A percentile compares a stretch with the other conserved stretches of the same genome.
phyloP scores from a whole-genome alignment of 2,888 invertebrate species.

The Adelognathus sp. region DNA sequence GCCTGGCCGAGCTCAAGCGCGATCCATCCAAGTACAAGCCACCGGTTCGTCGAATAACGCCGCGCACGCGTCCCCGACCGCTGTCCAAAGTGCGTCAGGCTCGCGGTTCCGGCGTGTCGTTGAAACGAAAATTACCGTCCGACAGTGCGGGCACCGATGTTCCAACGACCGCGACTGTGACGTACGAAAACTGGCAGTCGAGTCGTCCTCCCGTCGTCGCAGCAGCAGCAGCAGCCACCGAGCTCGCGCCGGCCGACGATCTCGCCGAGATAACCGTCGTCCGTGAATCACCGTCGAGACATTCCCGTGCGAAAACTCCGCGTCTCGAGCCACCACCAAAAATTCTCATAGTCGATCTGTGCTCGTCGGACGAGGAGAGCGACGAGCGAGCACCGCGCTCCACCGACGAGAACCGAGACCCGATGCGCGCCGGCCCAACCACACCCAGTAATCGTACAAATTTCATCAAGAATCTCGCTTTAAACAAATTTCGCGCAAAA shows the following conservation, averaged over 20 bases:
- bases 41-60: slow-evolving; percentile 60
- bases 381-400: slow-evolving; percentile 54
- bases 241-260: slow-evolving; percentile 20
- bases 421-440: slow-evolving; percentile 50
- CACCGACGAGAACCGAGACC: slow-evolving; percentile 73
- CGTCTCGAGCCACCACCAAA: slow-evolving; percentile 41
- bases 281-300: neutral
- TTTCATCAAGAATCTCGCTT: slow-evolving; percentile 60
- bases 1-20: slow-evolving; percentile 79
- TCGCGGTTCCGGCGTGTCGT: slow-evolving; percentile 10
- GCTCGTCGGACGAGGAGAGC: slow-evolving; percentile 86
- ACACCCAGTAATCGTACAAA: slow-evolving; percentile 41
- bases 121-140: slow-evolving; percentile 62
- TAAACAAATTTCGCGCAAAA: slow-evolving; percentile 65
- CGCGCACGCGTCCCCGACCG: slow-evolving; percentile 61
- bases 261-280: slow-evolving; percentile 41
- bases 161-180: neutral
- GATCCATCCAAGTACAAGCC: slow-evolving; percentile 67
- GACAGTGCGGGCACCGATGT: neutral
- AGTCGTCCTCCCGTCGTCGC: too few relatives aligned
- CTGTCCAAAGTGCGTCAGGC: slow-evolving; percentile 55
- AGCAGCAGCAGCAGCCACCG: too few relatives aligned
- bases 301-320: neutral
- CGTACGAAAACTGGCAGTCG: neutral
- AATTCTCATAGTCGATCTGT: slow-evolving; percentile 84